Conservation (phyloP, 2,888 invertebrate species). For the Sycophila texana region DNA sequence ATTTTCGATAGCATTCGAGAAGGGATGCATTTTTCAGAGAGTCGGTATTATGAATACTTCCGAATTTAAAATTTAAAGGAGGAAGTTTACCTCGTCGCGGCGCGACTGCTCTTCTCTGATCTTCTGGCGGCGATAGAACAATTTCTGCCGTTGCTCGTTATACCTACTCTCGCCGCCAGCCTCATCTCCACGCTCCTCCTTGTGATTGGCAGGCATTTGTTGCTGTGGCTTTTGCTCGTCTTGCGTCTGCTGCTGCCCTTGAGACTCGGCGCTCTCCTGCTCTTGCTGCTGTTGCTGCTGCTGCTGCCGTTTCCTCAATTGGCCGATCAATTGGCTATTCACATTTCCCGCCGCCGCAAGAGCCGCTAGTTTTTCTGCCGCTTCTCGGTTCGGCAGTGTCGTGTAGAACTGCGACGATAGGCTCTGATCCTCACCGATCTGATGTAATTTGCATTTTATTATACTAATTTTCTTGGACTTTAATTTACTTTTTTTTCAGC, state of each 20-base stretch:
- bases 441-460: not conserved
- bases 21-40: too few relatives aligned
- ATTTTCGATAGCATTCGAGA: not conserved
- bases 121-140: slow-evolving; percentile 35
- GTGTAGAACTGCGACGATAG: slow-evolving; percentile 76
- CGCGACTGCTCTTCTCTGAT: slow-evolving; percentile 59
- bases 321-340: slow-evolving; percentile 71
- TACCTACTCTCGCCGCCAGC: slow-evolving; percentile 5
- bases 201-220: slow-evolving; percentile 59
- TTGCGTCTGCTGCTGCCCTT: slow-evolving; percentile 61
- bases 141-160: slow-evolving; percentile 31
- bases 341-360: slow-evolving; percentile 79
- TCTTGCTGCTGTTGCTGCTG: slow-evolving; percentile 65
- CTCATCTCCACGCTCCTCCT: slow-evolving; percentile 57
- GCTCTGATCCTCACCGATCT: slow-evolving; percentile 48
- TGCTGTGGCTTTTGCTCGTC: slow-evolving; percentile 65
- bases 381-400: slow-evolving; percentile 80
- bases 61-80: not conserved
- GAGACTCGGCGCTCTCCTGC: slow-evolving; percentile 59
- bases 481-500: too few relatives aligned
- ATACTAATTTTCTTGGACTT: not conserved
- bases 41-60: too few relatives aligned
- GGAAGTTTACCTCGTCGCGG: slow-evolving; percentile 34
- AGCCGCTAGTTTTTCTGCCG: slow-evolving; percentile 80
- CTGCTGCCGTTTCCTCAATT: slow-evolving; percentile 65